Conservation (phyloP, 1,140 invertebrate genomes). For the Lepidurus arcticus region DNA sequence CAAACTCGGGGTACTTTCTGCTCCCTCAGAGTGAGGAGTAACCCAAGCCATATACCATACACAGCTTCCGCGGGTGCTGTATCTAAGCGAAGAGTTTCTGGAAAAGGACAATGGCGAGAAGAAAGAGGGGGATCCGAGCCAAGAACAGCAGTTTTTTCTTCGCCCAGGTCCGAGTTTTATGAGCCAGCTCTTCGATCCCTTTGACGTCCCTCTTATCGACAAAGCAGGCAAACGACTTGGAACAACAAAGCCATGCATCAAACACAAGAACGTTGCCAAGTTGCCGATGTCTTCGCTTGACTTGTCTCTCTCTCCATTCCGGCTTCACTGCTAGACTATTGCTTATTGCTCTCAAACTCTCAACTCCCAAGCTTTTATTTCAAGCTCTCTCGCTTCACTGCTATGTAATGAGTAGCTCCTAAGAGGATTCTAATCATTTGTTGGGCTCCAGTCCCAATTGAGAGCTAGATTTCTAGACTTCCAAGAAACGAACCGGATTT, state of each 20-base stretch:
- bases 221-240: constrained; percentile 21
- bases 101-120: not conserved
- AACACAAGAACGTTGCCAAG: constrained; percentile 21
- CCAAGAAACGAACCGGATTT: too few species aligned
- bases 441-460: too few species aligned
- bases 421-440: too few species aligned
- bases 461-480: too few species aligned
- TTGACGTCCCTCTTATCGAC: constrained; percentile 18
- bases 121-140: constrained; percentile 1
- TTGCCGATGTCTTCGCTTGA: constrained; percentile 18
- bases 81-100: not conserved
- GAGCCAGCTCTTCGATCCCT: constrained; percentile 7
- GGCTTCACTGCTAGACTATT: not conserved
- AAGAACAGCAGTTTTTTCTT: constrained; percentile 6
- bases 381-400: not conserved
- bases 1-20: not conserved
- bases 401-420: too few species aligned
- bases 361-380: not conserved
- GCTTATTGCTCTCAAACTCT: not conserved
- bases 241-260: constrained; percentile 18
- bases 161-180: constrained; percentile 5
- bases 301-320: constrained; percentile 18
- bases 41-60: not conserved
- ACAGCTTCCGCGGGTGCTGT: not conserved
- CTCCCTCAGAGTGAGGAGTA: not conserved